A percentile compares a stretch with the other conserved stretches of the same genome.
Conservation (phyloP, 2,113 vertebrate species). For the Plestiodon gilberti region DNA sequence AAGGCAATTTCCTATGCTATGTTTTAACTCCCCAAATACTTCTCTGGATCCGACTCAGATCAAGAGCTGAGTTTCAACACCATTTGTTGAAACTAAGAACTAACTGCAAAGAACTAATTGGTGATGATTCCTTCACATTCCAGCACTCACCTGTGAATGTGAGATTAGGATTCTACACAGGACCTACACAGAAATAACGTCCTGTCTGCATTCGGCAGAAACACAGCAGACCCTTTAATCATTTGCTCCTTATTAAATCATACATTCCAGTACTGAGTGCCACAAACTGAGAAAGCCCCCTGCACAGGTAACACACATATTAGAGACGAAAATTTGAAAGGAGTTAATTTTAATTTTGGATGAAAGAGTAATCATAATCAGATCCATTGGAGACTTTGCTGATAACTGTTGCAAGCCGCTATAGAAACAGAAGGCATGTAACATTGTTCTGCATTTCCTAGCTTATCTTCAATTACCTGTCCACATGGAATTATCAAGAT, state of each 20-base stretch:
- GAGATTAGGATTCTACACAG: conserved; percentile 63
- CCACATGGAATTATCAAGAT: background rate
- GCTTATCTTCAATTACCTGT: background rate
- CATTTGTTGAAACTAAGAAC: no score
- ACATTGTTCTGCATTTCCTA: background rate
- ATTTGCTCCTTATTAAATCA: conserved; percentile 63
- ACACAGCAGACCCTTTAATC: conserved; percentile 53
- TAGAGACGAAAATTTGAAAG: conserved; percentile 40
- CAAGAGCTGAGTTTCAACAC: background rate
- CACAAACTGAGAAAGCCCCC: conserved; percentile 51
- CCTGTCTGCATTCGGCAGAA: conserved; percentile 69
- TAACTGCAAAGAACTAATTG: conserved; percentile 64
- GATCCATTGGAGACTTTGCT: conserved; percentile 11
- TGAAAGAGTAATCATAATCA: conserved; percentile 36
- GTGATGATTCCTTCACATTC: conserved; percentile 45
- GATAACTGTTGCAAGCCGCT: conserved; percentile 26
- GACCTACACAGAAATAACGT: conserved; percentile 64
- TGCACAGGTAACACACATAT: conserved; percentile 11
- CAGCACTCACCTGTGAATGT: conserved; percentile 46
- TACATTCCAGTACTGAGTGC: conserved; percentile 60
- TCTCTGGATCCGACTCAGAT: no score
- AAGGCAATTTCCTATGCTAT: no score
- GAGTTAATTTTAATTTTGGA: conserved; percentile 34
- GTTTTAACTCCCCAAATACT: no score
- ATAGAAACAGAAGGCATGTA: background rate